Percentiles rank a stretch among this genome's conserved stretches.
Evolutionary conservation across 37 sponge, comb jelly and placozoan species (phyloP).

Genomic region (Eunapius fragilis): DNA sequence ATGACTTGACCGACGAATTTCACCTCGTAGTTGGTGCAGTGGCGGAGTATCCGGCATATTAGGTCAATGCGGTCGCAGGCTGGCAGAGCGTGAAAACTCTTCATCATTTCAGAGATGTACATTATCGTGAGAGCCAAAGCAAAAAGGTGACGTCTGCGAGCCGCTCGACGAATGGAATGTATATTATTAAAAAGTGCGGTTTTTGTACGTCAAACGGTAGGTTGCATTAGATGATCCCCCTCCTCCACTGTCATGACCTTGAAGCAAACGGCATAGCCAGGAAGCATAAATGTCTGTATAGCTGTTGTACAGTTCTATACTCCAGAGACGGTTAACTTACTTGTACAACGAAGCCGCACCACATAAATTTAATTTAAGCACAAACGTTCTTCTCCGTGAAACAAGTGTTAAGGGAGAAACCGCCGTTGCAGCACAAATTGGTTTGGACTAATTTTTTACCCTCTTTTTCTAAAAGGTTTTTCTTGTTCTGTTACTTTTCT

Average conservation of each 20-base stretch:
- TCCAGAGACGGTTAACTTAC: neutral
- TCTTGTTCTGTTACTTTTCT: neutral
- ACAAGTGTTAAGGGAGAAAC: neutral
- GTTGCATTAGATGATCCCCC: neutral
- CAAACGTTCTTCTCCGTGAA: neutral
- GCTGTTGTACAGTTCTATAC: neutral
- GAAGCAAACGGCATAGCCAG: neutral
- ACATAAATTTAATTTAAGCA: neutral
- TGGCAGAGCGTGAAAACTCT: constrained; percentile 56
- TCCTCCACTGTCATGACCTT: neutral
- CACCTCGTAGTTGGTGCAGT: constrained; percentile 64
- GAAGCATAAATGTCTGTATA: neutral
- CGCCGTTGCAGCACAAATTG: neutral
- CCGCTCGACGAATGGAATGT: neutral
- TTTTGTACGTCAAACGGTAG: neutral
- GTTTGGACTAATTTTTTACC: too few species aligned
- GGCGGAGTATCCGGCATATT: constrained; percentile 59
- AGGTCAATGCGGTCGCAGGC: constrained; percentile 72
- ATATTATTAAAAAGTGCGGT: neutral
- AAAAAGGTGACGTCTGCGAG: neutral
- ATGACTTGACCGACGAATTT: constrained; percentile 63
- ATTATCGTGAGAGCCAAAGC: neutral
- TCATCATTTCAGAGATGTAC: constrained; percentile 54
- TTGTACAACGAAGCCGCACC: neutral
- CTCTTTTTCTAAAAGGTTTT: too few species aligned